Evolutionary conservation across 1,140 invertebrate genomes (phyloP), one percentile per base, ranked within the genome.

Genomic region (Hypothenemus hampei): DNA sequence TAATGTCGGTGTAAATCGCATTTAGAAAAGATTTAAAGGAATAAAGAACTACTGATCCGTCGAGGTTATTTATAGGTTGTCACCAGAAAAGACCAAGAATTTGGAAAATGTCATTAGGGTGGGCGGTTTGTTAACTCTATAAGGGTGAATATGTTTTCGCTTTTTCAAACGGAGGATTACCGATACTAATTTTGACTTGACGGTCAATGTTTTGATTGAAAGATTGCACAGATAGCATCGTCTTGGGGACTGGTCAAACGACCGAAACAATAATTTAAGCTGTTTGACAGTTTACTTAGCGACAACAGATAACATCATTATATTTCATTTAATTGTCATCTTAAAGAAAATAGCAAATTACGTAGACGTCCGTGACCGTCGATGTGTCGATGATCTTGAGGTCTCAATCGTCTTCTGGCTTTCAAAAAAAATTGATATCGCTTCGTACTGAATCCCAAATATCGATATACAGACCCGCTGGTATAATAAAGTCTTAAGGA

Each of bases 111-210:
- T 62, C 60, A 62, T 61, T 61, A 62, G 31, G 48, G 46, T 62
- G 60, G 60, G 60, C 60, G 60, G 57, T 61, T 59, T 61, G 57
- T 61, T 59, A 59, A 59, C 60, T 61, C 54, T 61, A 61, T 59
- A 55, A 35, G 23, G 51, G 46, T 50, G 45, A 41, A 56, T 48
- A 56, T 56, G 49, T 56, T 56, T 56, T 49, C 36, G 35, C 18
- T n/a, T 15, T 39, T n/a, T 45, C 24, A 11, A 33, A 31, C 16
- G 10, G 21, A 16, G 47, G 20, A 48, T 49, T 49, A 48, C 54
- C 46, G 44, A 37, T 41, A 37, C 20, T 53, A 44, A 54, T 39
- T 54, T 54, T 37, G 11, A 43, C 24, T 47, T 43, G 41, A 36
- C 11, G 26, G 51, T 45, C 40, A 33, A 37, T 39, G 51, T 44